phyloP scores from a whole-genome alignment of 30 jellyfish, hydroid and myxozoan genomes.

The Cassiopea andromeda region DNA sequence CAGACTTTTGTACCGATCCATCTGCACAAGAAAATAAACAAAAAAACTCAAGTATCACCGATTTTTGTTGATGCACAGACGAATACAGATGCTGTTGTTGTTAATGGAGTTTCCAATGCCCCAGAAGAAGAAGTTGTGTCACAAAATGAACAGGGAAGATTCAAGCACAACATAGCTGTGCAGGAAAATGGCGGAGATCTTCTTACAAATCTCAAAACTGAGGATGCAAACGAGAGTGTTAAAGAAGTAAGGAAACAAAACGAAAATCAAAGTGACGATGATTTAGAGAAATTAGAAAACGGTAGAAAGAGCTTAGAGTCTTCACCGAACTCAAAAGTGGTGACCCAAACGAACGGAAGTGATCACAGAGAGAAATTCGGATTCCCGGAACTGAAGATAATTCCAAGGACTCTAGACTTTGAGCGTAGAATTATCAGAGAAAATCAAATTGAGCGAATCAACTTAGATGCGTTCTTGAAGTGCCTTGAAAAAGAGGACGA shows the following conservation, averaged over 20 bases:
- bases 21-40: slow-evolving; percentile 42
- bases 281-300: neutral
- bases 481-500: slow-evolving; percentile 37
- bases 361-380: slow-evolving; percentile 28
- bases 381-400: slow-evolving; percentile 28
- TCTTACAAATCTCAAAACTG: neutral
- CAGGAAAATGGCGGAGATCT: neutral
- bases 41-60: slow-evolving; percentile 57
- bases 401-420: slow-evolving; percentile 51
- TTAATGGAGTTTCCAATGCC: neutral
- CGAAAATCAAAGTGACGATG: neutral
- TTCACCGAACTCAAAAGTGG: neutral
- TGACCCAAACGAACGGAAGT: neutral
- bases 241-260: neutral
- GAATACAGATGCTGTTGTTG: slow-evolving; percentile 15
- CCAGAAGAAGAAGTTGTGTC: neutral
- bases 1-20: slow-evolving; percentile 64
- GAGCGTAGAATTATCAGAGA: slow-evolving; percentile 50
- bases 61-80: slow-evolving; percentile 40
- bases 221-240: neutral
- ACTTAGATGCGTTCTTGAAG: slow-evolving; percentile 44
- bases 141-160: neutral
- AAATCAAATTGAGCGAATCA: slow-evolving; percentile 32
- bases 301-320: neutral
- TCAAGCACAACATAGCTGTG: neutral